Evolutionary conservation across 2,888 invertebrate genomes (phyloP).

Genomic region (Hemithea aestivaria): DNA sequence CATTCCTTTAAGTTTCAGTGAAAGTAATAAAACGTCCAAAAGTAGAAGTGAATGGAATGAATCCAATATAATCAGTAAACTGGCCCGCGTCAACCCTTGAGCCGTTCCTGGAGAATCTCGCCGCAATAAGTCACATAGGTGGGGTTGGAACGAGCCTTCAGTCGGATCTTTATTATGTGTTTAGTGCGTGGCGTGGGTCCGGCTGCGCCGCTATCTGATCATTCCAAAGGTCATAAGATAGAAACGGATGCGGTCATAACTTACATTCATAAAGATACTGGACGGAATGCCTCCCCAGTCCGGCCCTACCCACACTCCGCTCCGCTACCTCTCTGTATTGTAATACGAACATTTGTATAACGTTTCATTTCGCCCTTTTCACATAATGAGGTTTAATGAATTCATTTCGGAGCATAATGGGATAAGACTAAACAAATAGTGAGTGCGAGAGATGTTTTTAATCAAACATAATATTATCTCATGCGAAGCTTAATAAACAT

Average conservation of each 20-base stretch:
- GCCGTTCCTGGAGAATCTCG: conserved; percentile 11
- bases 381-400: conserved; percentile 21
- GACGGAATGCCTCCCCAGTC: conserved; percentile 10
- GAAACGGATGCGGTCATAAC: conserved; percentile 33
- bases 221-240: conserved; percentile 39
- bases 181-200: conserved; percentile 46
- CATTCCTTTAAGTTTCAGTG: too few relatives aligned
- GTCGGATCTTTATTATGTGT: conserved; percentile 51
- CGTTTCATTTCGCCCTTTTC: conserved; percentile 16
- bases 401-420: conserved; percentile 15
- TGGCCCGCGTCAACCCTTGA: conserved; percentile 4
- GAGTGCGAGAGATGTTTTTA: conserved; percentile 7
- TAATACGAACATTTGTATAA: conserved; percentile 21
- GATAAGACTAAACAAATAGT: conserved; percentile 17
- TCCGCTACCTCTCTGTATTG: conserved; percentile 23
- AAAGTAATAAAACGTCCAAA: too few relatives aligned
- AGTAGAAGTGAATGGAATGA: too few relatives aligned
- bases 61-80: background rate
- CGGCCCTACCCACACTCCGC: too few relatives aligned
- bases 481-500: background rate
- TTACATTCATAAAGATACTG: conserved; percentile 34
- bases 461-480: conserved; percentile 1
- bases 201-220: conserved; percentile 47
- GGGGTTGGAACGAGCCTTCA: conserved; percentile 29
- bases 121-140: conserved; percentile 18